Percentiles rank a stretch among this genome's conserved stretches.
phyloP scores from a whole-genome alignment of 1,140 invertebrate genomes.

The Sinella curviseta region DNA sequence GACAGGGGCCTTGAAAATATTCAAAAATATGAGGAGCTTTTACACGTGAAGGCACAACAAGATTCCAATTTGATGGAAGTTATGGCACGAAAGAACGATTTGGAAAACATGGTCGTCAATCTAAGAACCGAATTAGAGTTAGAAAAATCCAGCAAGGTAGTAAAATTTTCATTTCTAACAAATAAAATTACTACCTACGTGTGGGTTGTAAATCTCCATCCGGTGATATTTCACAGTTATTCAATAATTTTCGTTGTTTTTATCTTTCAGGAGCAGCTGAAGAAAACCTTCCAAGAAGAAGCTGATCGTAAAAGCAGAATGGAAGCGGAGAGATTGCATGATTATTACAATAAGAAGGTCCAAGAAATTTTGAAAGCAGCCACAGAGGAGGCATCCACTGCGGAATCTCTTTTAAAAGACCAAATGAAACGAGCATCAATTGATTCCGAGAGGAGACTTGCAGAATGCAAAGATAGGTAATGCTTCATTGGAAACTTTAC shows the following conservation, averaged over 20 bases:
- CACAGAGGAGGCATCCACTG: conserved; percentile 17
- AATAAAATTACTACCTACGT: too few relatives aligned
- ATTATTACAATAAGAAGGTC: conserved; percentile 36
- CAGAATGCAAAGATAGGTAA: conserved; percentile 37
- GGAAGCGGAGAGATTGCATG: conserved; percentile 37
- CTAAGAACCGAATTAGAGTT: conserved; percentile 14
- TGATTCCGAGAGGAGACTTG: conserved; percentile 29
- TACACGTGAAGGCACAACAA: background rate
- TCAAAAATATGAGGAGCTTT: conserved; percentile 26
- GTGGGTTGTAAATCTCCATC: too few relatives aligned
- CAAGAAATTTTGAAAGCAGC: conserved; percentile 31
- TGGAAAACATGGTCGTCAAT: conserved; percentile 26
- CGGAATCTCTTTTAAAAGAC: conserved; percentile 14
- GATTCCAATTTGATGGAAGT: background rate
- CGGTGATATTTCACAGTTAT: too few relatives aligned
- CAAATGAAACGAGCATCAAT: conserved; percentile 17
- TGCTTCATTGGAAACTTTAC: background rate
- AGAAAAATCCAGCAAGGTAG: conserved; percentile 29
- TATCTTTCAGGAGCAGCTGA: background rate
- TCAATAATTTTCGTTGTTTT: background rate
- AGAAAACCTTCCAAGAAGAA: background rate
- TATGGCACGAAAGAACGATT: background rate
- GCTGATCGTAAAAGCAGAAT: background rate
- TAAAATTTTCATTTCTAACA: conserved; percentile 11
- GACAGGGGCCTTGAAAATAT: background rate